Percentiles rank a stretch among this genome's conserved stretches.
Conservation (phyloP, 92 coral and sea anemone species). For the Epizoanthus ramosus region DNA sequence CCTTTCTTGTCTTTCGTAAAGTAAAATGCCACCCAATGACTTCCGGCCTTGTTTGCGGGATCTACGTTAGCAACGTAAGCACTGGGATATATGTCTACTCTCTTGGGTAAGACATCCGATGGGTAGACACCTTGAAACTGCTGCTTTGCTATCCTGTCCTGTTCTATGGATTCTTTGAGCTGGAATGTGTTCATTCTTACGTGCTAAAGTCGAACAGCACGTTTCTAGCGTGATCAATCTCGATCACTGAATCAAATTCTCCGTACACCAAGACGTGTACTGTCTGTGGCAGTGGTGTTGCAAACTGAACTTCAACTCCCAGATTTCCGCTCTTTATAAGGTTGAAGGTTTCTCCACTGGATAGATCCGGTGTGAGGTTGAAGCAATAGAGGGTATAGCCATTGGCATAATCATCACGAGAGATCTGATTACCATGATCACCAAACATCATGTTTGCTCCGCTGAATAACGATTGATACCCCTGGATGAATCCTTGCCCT, state of each 20-base stretch:
- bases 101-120: conserved; percentile 46
- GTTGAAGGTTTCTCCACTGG: conserved; percentile 36
- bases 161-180: conserved; percentile 17
- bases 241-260: conserved; percentile 49
- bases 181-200: conserved; percentile 44
- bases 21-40: conserved; percentile 61
- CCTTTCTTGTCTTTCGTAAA: conserved; percentile 51
- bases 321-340: conserved; percentile 47
- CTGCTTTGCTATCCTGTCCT: conserved; percentile 25
- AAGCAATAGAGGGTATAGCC: conserved; percentile 54
- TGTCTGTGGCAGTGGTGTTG: conserved; percentile 34
- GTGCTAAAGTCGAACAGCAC: conserved; percentile 46
- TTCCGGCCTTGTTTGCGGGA: conserved; percentile 38
- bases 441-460: conserved; percentile 48
- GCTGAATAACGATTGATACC: conserved; percentile 45
- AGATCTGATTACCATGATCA: conserved; percentile 45
- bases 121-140: conserved; percentile 55
- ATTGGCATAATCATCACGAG: conserved; percentile 40
- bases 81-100: conserved; percentile 36
- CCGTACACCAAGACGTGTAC: conserved; percentile 36
- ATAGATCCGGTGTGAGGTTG: conserved; percentile 53
- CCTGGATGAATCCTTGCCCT: conserved; percentile 47
- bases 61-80: conserved; percentile 58
- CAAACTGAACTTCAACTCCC: conserved; percentile 55
- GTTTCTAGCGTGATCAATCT: conserved; percentile 45